These are phyloP conservation scores for Idris sp. DNA, from an alignment of 1,140 invertebrate genomes.

Conservation along the genomic window DNA sequence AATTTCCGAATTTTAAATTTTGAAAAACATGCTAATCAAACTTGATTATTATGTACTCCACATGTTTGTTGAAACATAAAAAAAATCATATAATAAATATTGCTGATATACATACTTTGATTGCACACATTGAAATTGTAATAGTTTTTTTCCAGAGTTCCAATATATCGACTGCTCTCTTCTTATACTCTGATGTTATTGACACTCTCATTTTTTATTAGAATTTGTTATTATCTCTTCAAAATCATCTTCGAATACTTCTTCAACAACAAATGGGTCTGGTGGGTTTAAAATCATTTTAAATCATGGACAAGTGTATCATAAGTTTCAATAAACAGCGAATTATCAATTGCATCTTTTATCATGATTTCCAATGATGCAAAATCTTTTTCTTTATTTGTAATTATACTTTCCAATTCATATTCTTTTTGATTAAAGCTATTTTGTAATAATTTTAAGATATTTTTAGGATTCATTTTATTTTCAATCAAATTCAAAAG, in stretches of 20 bases:
- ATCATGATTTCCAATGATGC: slow-evolving; percentile 14
- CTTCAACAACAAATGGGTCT: slow-evolving; percentile 20
- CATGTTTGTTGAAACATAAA: no score
- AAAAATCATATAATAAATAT: no score
- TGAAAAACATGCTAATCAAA: no score
- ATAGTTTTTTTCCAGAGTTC: background rate
- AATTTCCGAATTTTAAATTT: no score
- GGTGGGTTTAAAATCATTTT: background rate
- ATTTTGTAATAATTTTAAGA: slow-evolving; percentile 3
- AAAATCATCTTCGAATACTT: slow-evolving; percentile 12
- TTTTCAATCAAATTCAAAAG: no score
- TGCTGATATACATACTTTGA: background rate
- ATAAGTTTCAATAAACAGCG: slow-evolving; percentile 25
- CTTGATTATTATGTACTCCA: no score
- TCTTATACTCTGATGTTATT: slow-evolving; percentile 14
- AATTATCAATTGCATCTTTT: slow-evolving; percentile 18
- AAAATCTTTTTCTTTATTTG: slow-evolving; percentile 15
- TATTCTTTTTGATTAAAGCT: slow-evolving; percentile 13
- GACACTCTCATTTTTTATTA: background rate
- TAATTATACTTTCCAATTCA: slow-evolving; percentile 12
- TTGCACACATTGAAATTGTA: slow-evolving; percentile 11
- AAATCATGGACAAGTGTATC: slow-evolving; percentile 11
- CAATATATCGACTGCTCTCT: slow-evolving; percentile 16
- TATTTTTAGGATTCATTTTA: slow-evolving; percentile 28
- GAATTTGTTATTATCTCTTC: slow-evolving; percentile 1